phyloP scores from a whole-genome alignment of 2,888 invertebrate species.

The Drosophila kambysellisi region DNA sequence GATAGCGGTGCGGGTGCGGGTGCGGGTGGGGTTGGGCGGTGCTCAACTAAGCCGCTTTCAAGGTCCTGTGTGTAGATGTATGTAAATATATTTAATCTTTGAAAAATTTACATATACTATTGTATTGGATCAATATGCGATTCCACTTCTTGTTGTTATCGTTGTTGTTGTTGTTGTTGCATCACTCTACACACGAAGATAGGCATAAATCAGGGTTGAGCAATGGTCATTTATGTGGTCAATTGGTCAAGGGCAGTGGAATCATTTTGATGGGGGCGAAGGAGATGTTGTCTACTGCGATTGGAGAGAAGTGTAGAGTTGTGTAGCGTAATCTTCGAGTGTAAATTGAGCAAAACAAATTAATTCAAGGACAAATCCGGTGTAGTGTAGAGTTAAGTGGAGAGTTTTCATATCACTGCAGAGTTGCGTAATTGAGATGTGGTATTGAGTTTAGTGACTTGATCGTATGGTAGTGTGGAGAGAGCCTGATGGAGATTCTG shows the following conservation, averaged over 20 bases:
- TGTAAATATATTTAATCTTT: slow-evolving; percentile 57
- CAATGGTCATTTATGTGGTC: slow-evolving; percentile 27
- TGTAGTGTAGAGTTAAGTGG: not conserved
- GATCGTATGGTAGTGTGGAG: not conserved
- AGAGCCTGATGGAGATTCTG: not conserved
- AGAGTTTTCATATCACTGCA: not conserved
- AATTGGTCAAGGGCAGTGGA: slow-evolving; percentile 24
- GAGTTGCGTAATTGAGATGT: too few relatives aligned
- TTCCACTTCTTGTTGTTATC: slow-evolving; percentile 12
- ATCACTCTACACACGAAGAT: slow-evolving; percentile 15
- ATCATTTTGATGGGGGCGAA: not conserved
- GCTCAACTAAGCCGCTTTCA: slow-evolving; percentile 45
- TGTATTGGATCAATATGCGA: slow-evolving; percentile 59
- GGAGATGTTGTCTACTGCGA: not conserved
- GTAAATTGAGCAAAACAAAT: not conserved
- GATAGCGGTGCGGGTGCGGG: not conserved
- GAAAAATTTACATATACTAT: slow-evolving; percentile 60
- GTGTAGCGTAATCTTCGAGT: not conserved
- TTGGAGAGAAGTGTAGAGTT: slow-evolving; percentile 12
- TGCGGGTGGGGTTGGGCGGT: not conserved
- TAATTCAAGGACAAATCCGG: not conserved
- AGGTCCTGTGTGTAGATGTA: slow-evolving; percentile 38
- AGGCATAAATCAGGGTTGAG: slow-evolving; percentile 36
- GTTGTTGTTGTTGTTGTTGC: slow-evolving; percentile 14
- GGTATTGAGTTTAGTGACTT: not conserved